These are phyloP conservation scores for Azorinus chamasolen DNA, from an alignment of 2,888 invertebrate species.

Conservation along the genomic window DNA sequence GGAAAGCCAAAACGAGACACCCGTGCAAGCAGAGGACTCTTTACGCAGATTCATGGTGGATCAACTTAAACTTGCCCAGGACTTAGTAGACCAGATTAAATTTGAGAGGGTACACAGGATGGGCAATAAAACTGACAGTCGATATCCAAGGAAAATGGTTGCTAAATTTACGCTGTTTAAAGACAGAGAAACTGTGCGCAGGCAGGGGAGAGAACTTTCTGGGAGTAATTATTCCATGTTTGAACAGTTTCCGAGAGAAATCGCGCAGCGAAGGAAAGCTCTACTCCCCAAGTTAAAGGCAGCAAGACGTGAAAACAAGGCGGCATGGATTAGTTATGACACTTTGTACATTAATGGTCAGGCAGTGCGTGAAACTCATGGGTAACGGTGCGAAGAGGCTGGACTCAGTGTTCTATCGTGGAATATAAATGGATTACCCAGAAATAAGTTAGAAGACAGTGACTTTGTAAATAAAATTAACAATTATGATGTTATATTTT, in stretches of 20 bases:
- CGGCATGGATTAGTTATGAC: slow-evolving; percentile 30
- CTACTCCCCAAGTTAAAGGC: slow-evolving; percentile 21
- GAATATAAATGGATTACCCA: slow-evolving; percentile 27
- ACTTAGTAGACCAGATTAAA: slow-evolving; percentile 8
- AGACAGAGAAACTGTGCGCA: slow-evolving; percentile 36
- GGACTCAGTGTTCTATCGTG: slow-evolving; percentile 24
- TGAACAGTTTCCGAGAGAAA: slow-evolving; percentile 35
- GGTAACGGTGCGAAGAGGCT: slow-evolving; percentile 15
- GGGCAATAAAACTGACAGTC: slow-evolving; percentile 4
- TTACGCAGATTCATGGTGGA: slow-evolving; percentile 6
- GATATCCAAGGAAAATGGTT: slow-evolving; percentile 26
- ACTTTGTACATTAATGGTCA: slow-evolving; percentile 30
- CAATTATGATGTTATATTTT: slow-evolving; percentile 8
- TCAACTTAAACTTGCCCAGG: slow-evolving; percentile 13
- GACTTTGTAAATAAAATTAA: slow-evolving; percentile 18
- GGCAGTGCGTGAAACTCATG: slow-evolving; percentile 2
- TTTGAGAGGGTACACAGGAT: slow-evolving; percentile 36
- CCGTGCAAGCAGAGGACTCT: slow-evolving; percentile 1
- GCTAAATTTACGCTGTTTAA: slow-evolving; percentile 40
- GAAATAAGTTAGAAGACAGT: slow-evolving; percentile 6
- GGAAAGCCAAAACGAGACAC: no score
- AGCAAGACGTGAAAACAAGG: slow-evolving; percentile 9
- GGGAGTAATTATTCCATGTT: slow-evolving; percentile 11
- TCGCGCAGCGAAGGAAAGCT: slow-evolving; percentile 6
- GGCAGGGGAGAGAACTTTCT: slow-evolving; percentile 8